These are phyloP conservation scores for Pipa parva DNA, from an alignment of 2,113 vertebrate species.

Conservation along the genomic window DNA sequence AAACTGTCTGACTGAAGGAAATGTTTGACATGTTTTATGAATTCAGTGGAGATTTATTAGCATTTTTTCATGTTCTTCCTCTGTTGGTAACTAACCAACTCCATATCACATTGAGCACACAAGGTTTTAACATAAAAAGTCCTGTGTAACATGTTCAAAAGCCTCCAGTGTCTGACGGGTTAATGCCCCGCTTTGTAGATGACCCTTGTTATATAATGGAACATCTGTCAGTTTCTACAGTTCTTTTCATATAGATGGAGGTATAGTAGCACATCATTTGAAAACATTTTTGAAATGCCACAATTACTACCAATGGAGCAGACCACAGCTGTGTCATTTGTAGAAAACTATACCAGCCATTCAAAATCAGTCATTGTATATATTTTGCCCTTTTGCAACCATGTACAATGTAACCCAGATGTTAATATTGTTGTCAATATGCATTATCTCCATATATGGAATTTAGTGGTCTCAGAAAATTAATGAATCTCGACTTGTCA, in stretches of 20 bases:
- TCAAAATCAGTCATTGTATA: conserved; percentile 2
- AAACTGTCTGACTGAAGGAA: background rate
- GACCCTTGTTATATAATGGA: background rate
- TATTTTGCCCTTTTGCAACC: conserved; percentile 17
- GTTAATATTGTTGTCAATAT: conserved; percentile 11
- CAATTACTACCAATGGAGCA: background rate
- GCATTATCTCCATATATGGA: conserved; percentile 26
- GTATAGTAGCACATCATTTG: background rate
- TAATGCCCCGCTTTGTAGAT: conserved; percentile 1
- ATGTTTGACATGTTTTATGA: conserved; percentile 7
- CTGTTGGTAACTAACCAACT: background rate
- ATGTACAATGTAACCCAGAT: conserved; percentile 31
- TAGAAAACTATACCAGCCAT: too few relatives aligned
- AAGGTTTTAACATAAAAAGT: background rate
- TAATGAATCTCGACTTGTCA: conserved; percentile 36
- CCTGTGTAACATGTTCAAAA: background rate
- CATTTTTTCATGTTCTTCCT: background rate
- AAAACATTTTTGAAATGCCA: conserved; percentile 12
- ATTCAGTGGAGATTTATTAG: background rate
- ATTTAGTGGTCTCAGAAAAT: conserved; percentile 11
- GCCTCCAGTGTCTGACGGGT: conserved; percentile 6
- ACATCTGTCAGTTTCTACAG: background rate
- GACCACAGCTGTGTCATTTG: conserved; percentile 14
- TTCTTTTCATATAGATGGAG: background rate
- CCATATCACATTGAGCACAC: background rate